Conservation (phyloP, 2,888 invertebrate species). For the Dorcus parallelipipedus region DNA sequence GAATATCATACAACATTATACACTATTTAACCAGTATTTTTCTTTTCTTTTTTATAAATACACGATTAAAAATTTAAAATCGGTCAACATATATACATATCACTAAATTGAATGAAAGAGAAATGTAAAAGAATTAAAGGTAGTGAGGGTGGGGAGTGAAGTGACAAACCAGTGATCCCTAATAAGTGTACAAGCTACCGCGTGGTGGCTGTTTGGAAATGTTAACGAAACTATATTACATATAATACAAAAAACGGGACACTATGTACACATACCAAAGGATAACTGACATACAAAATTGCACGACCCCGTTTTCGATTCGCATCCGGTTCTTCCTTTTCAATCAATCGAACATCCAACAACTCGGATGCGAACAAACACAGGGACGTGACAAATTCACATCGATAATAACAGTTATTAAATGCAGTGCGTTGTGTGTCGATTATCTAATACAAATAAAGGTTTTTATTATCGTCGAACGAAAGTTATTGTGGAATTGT, state of each 20-base stretch:
- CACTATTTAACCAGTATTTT: conserved; percentile 37
- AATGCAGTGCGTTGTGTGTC: conserved; percentile 31
- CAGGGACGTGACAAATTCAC: conserved; percentile 20
- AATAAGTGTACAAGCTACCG: conserved; percentile 38
- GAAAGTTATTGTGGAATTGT: background rate
- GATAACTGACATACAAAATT: conserved; percentile 14
- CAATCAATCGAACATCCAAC: background rate
- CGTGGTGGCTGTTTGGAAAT: conserved; percentile 43
- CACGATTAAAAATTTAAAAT: conserved; percentile 41
- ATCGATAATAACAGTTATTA: conserved; percentile 35
- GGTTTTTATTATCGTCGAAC: background rate
- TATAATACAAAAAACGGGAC: conserved; percentile 45
- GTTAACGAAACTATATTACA: conserved; percentile 49
- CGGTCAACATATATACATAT: conserved; percentile 40
- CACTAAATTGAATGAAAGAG: too few relatives aligned
- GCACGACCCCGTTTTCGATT: background rate
- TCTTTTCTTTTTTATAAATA: conserved; percentile 38
- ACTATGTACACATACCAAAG: conserved; percentile 30
- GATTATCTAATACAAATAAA: background rate
- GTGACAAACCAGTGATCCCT: conserved; percentile 33
- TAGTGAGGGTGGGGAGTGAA: background rate
- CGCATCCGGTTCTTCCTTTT: background rate
- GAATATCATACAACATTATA: conserved; percentile 44
- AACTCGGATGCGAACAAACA: background rate
- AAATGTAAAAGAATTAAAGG: background rate